These are phyloP conservation scores for Dinomys branickii DNA, from an alignment of 2,113 vertebrate species.

Conservation along the genomic window DNA sequence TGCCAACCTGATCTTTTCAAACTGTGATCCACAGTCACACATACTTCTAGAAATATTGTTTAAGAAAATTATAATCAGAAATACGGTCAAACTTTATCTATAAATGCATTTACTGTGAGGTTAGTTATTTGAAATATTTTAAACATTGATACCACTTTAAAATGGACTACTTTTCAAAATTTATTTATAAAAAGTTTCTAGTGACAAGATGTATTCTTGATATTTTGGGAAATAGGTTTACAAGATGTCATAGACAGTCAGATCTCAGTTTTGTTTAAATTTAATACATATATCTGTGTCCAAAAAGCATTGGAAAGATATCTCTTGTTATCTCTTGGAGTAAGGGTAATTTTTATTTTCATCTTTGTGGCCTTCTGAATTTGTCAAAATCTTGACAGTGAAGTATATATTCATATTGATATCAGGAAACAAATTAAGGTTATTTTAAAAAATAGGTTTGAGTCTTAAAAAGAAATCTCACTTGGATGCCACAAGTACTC, in stretches of 20 bases:
- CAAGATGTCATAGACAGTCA: background rate
- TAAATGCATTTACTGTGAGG: background rate
- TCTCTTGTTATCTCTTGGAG: background rate
- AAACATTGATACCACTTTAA: background rate
- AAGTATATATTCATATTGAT: background rate
- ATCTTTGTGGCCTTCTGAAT: slow-evolving; percentile 3
- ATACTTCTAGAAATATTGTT: background rate
- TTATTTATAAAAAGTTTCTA: background rate
- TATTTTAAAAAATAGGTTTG: background rate
- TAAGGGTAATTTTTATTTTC: slow-evolving; percentile 16
- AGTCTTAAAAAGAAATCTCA: slow-evolving; percentile 17
- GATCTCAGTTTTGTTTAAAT: slow-evolving; percentile 33
- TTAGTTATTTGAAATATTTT: slow-evolving; percentile 26
- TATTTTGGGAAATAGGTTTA: background rate
- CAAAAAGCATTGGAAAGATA: slow-evolving; percentile 22
- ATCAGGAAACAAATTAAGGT: slow-evolving; percentile 19
- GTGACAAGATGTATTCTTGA: background rate
- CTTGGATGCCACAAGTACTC: background rate
- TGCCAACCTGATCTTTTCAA: background rate
- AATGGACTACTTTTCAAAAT: background rate
- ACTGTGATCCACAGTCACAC: background rate
- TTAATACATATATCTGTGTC: background rate
- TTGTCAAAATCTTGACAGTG: background rate
- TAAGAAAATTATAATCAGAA: background rate
- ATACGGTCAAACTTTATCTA: background rate